Base-by-base conservation (phyloP, 2,797 vertebrate species). In the Astyanax mexicanus region DNA sequence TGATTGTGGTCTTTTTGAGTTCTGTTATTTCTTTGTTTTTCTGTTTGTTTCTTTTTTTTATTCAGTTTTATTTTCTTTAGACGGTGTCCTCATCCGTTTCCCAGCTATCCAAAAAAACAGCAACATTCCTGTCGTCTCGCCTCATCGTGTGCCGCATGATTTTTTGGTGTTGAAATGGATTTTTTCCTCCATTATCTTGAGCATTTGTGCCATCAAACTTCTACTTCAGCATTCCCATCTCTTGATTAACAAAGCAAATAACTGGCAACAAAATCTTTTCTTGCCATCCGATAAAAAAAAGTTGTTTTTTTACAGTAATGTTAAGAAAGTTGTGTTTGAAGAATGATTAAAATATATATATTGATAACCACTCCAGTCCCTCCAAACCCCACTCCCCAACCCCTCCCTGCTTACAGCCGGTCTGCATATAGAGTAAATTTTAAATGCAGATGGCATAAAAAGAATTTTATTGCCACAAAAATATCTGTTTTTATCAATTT, bases 101-200 rank as follows among this genome's bases (percentile, higher is more conserved):
- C 85, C 88, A 83, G 65, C 75, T 82, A 77, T 84, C 86, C 86
- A 88, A 86, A 90, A 74, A 71, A 60, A 29, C 86, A 49, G 89
- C 90, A 90, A 90, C 90, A 91, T 94, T 93, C 86, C 87, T 93
- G 91, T 95, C 86, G 71, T 94, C 94, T 95, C 91, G 91, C 89
- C 85, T 95, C 93, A 95, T 95, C 90, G 93, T 95, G 91, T 94
- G 91, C 94, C 93, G 95, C 95, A 96, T 97, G 96, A 93, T 90
- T 91, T 95, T 94, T 95, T 92, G 93, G 93, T 95, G 90, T 93
- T 91, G 84, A 81, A 78, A 87, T 91, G 87, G 80, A 78, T 89
- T 86, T 69, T 84, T 83, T 83, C 86, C 84, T 78, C 47, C 78
- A 77, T 80, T 67, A 68, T 78, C 68, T 84, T 47, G 54, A 81